These are phyloP conservation scores for Heterodera filipjevi DNA, from an alignment of 2,888 invertebrate species.

Conservation along the genomic window DNA sequence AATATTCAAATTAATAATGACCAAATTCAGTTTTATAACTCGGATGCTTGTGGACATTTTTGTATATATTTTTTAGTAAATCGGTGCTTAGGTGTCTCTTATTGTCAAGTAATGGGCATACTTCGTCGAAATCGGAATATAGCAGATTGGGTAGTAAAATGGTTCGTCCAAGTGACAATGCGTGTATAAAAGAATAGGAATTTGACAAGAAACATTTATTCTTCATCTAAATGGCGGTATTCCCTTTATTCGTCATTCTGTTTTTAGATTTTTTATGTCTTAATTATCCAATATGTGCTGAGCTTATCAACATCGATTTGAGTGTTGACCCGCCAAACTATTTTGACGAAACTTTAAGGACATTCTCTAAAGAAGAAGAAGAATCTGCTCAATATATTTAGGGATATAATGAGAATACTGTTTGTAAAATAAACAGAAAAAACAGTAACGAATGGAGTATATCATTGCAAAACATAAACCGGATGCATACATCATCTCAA, in stretches of 20 bases:
- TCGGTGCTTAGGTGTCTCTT: neutral
- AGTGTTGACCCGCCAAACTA: neutral
- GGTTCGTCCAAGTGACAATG: neutral
- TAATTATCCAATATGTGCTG: neutral
- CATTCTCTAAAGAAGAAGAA: neutral
- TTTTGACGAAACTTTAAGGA: neutral
- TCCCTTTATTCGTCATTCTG: neutral
- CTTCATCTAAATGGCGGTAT: too few species aligned
- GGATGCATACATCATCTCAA: too few species aligned
- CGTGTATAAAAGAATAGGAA: neutral
- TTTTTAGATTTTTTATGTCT: neutral
- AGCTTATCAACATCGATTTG: neutral
- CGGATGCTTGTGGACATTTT: constrained; percentile 20
- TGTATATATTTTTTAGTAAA: constrained; percentile 11
- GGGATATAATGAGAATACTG: neutral
- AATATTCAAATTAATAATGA: neutral
- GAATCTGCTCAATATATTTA: neutral
- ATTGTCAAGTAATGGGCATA: neutral
- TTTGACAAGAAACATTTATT: neutral
- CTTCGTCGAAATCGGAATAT: neutral
- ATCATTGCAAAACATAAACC: too few species aligned
- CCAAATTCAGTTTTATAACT: neutral
- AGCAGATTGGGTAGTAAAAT: neutral
- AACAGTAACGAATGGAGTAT: too few species aligned
- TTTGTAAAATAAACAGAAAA: neutral